Evolutionary conservation across 2,888 invertebrate genomes (phyloP).

Genomic region (Dione juno): DNA sequence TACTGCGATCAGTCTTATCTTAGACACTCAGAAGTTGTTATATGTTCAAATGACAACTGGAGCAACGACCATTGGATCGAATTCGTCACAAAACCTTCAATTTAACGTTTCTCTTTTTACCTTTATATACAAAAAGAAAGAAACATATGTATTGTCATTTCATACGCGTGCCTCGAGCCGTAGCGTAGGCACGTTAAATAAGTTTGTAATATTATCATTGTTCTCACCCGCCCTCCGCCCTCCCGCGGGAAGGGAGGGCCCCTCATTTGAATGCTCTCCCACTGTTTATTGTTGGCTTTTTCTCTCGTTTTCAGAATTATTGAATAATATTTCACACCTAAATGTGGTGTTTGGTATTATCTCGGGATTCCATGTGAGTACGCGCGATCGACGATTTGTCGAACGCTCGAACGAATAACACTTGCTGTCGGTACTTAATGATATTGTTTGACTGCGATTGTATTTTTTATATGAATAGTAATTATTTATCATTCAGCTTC

Average conservation of each 20-base stretch:
- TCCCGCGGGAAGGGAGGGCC: slow-evolving; percentile 53
- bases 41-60: too few species aligned
- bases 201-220: slow-evolving; percentile 81
- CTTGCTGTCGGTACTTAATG: slow-evolving; percentile 25
- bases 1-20: too few species aligned
- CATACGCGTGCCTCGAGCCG: slow-evolving; percentile 54
- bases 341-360: slow-evolving; percentile 64
- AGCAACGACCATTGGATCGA: too few species aligned
- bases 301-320: slow-evolving; percentile 69
- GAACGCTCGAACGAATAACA: slow-evolving; percentile 22
- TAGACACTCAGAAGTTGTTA: too few species aligned
- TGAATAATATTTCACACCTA: slow-evolving; percentile 71
- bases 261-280: slow-evolving; percentile 75
- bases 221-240: slow-evolving; percentile 63
- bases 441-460: slow-evolving; percentile 11
- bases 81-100: not conserved
- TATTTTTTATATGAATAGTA: not conserved
- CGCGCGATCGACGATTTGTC: slow-evolving; percentile 50
- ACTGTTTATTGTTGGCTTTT: slow-evolving; percentile 71
- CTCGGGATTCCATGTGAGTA: slow-evolving; percentile 64
- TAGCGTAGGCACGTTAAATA: slow-evolving; percentile 59
- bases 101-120: not conserved
- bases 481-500: not conserved
- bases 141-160: slow-evolving; percentile 9
- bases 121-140: not conserved